phyloP scores from a whole-genome alignment of 2,797 vertebrate species.

The Gouania willdenowi region DNA sequence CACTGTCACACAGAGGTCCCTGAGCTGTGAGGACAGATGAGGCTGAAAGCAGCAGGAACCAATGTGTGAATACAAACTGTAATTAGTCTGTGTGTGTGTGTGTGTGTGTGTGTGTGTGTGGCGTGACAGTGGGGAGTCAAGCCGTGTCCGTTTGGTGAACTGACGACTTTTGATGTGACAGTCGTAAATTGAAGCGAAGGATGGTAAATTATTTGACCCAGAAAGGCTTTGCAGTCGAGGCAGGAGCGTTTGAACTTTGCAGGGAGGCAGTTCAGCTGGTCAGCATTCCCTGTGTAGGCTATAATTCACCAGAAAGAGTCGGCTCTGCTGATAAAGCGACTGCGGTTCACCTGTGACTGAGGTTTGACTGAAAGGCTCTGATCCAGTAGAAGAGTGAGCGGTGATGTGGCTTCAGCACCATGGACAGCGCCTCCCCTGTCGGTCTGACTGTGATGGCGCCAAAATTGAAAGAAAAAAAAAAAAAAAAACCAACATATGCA shows the following conservation, averaged over 20 bases:
- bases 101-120: conserved; percentile 7
- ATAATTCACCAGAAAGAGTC: conserved; percentile 5
- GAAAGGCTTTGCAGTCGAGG: conserved; percentile 53
- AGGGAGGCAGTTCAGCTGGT: conserved; percentile 26
- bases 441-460: too few species aligned
- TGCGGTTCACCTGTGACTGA: not conserved
- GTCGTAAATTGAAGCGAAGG: conserved; percentile 55
- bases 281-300: conserved; percentile 8
- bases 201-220: conserved; percentile 63
- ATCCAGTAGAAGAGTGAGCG: not conserved
- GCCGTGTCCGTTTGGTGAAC: conserved; percentile 18
- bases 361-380: not conserved
- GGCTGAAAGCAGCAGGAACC: conserved; percentile 1
- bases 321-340: not conserved
- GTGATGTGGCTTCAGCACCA: conserved; percentile 22
- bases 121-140: conserved; percentile 18
- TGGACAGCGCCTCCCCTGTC: conserved; percentile 45
- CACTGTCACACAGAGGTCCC: conserved; percentile 2
- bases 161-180: conserved; percentile 59
- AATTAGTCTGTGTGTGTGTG: conserved; percentile 25
- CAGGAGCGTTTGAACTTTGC: conserved; percentile 31
- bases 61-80: conserved; percentile 13
- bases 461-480: too few species aligned
- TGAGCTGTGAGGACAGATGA: conserved; percentile 5
- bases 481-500: not conserved